A percentile compares a stretch with the other conserved stretches of the same genome.
phyloP scores from a whole-genome alignment of 2,113 vertebrate genomes.

The Oryzias curvinotus region DNA sequence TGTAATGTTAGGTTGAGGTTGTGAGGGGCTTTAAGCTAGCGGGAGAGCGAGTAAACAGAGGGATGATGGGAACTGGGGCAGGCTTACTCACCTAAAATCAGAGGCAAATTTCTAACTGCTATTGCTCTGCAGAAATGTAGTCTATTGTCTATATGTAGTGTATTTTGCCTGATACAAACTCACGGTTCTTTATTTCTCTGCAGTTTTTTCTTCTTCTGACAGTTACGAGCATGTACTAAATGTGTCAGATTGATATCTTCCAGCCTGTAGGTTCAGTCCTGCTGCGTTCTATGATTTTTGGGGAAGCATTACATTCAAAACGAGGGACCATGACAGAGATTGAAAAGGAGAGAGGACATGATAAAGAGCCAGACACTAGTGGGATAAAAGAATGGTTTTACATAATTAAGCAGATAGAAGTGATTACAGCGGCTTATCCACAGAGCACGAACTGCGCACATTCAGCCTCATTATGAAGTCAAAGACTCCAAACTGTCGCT shows the following conservation, averaged over 20 bases:
- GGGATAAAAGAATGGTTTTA: constrained; percentile 76
- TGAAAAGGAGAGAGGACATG: constrained; percentile 25
- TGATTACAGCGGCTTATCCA: constrained; percentile 78
- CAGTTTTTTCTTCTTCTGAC: constrained; percentile 45
- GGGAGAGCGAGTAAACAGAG: too few relatives aligned
- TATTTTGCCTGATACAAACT: constrained; percentile 18
- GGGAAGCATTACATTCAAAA: constrained; percentile 27
- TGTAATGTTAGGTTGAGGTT: too few relatives aligned
- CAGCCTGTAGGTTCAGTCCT: constrained; percentile 2
- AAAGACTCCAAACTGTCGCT: constrained; percentile 79
- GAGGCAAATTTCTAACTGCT: too few relatives aligned
- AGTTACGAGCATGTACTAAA: constrained; percentile 9
- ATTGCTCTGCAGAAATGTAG: too few relatives aligned
- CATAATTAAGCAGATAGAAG: constrained; percentile 81
- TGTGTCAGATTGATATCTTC: constrained; percentile 38
- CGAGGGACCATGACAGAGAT: constrained; percentile 38
- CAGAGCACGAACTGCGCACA: constrained; percentile 71
- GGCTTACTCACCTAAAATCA: too few relatives aligned
- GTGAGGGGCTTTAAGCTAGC: too few relatives aligned
- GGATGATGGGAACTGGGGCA: too few relatives aligned
- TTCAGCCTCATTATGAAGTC: constrained; percentile 78
- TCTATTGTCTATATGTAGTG: too few relatives aligned
- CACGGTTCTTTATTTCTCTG: constrained; percentile 30
- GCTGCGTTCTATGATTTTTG: constrained; percentile 13
- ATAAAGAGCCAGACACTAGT: constrained; percentile 55